Percentiles rank a stretch among this genome's conserved stretches.
Evolutionary conservation across 2,113 vertebrate species (phyloP).

Genomic region (Entelurus aequoreus): DNA sequence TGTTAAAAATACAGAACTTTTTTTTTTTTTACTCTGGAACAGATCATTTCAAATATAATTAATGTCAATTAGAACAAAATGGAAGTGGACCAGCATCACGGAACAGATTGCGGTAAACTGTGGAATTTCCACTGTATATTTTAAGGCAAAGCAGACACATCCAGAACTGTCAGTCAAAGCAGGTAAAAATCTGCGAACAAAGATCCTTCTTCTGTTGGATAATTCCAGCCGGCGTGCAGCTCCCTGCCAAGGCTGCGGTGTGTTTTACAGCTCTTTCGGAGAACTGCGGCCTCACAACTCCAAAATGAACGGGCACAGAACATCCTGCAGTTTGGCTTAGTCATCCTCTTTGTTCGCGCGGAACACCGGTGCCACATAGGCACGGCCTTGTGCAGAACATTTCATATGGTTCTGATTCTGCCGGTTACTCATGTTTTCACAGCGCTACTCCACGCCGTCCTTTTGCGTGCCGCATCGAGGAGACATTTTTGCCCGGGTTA

Average conservation of each 20-base stretch:
- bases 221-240: slow-evolving; percentile 26
- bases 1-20: no score
- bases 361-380: slow-evolving; percentile 52
- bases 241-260: slow-evolving; percentile 49
- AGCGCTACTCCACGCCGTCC: slow-evolving; percentile 22
- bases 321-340: slow-evolving; percentile 55
- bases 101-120: neutral
- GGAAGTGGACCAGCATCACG: neutral
- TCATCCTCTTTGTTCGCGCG: slow-evolving; percentile 62
- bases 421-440: slow-evolving; percentile 53
- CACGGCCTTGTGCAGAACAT: slow-evolving; percentile 47
- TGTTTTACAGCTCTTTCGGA: slow-evolving; percentile 52
- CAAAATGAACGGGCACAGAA: slow-evolving; percentile 60
- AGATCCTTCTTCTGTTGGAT: slow-evolving; percentile 54
- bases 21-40: neutral
- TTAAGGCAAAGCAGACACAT: slow-evolving; percentile 21
- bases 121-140: neutral
- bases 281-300: slow-evolving; percentile 42
- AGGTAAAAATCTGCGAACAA: slow-evolving; percentile 53
- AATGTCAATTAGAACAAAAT: neutral
- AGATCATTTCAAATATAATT: neutral
- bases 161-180: slow-evolving; percentile 29
- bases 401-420: slow-evolving; percentile 61
- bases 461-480: slow-evolving; percentile 44
- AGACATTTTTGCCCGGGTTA: slow-evolving; percentile 26